Base-by-base conservation (phyloP, 2,797 vertebrate species). In the Cottoperca gobio region DNA sequence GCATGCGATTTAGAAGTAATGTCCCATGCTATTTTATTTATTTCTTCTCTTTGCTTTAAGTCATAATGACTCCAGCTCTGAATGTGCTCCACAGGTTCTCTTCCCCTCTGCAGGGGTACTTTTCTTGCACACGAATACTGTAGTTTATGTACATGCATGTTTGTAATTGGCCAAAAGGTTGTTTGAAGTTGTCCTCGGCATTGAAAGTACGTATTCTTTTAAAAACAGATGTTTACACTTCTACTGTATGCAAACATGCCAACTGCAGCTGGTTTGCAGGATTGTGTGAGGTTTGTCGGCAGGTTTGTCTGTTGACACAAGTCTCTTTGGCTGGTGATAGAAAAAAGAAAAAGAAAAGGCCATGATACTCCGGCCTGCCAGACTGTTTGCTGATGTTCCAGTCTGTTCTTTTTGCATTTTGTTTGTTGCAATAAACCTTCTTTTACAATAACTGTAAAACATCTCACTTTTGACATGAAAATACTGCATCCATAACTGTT, bases 201-300 rank as follows among this genome's bases (percentile, higher is more conserved):
- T 58, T 76, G 79, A 82, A 55, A 75, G 73, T 52, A 71, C 72
- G 61, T 43, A 39, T 83, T 82, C 68, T 84, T n/a, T 82, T 83
- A 69, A 84, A 83, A 89, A 84, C 88, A 90, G 82, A 88, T 92
- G 89, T 93, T 89, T 86, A 86, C 81, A 82, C 63, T 82, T 68
- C 73, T 88, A 82, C 78, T 90, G 87, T 90, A 80, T 80, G 78
- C 79, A 72, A 79, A 77, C 92, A 90, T 90, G 88, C 86, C 81
- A 86, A 87, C 91, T 95, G 94, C 94, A 95, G 94, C 94, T 92
- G 95, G 94, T 88, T 95, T 95, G 94, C 94, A 94, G 94, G 87
- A 84, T 86, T 81, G 70, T 93, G 84, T 24, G 42, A 91, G 66
- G 78, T 92, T 84, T 86, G 86, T 88, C 71, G 50, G 48, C 76